phyloP scores from a whole-genome alignment of 2,113 vertebrate genomes.

The Dipodomys merriami region DNA sequence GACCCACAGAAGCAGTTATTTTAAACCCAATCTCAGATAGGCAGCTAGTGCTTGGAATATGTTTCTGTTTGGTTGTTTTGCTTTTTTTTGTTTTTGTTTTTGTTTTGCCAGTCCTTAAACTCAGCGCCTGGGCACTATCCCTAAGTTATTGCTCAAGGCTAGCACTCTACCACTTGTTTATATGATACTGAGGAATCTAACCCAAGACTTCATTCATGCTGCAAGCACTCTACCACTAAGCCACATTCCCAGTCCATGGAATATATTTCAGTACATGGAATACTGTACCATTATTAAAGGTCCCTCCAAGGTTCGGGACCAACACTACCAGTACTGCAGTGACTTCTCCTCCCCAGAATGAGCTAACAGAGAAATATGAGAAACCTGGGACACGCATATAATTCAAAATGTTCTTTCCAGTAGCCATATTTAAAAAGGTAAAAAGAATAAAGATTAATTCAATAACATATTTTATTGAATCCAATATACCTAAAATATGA shows the following conservation, averaged over 20 bases:
- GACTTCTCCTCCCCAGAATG: background rate
- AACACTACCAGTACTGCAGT: background rate
- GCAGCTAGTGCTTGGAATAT: background rate
- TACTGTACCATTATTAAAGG: background rate
- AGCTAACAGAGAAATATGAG: background rate
- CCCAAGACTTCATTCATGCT: too few species aligned
- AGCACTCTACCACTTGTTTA: too few species aligned
- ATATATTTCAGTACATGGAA: background rate
- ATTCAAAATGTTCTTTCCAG: background rate
- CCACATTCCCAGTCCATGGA: background rate
- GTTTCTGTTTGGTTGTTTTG: too few species aligned
- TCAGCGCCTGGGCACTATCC: too few species aligned
- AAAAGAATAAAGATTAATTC: slow-evolving; percentile 6
- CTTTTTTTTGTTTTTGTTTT: too few species aligned
- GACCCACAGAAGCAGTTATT: background rate
- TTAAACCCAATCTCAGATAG: background rate
- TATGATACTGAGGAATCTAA: too few species aligned
- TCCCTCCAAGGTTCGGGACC: background rate
- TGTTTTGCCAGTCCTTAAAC: too few species aligned
- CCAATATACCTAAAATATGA: slow-evolving; percentile 46
- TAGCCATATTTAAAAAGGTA: background rate
- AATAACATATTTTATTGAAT: slow-evolving; percentile 40
- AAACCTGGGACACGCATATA: background rate
- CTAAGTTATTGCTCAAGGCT: too few species aligned
- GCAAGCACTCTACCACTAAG: too few species aligned